phyloP scores from a whole-genome alignment of 2,888 invertebrate species.

The Lasius platythorax region DNA sequence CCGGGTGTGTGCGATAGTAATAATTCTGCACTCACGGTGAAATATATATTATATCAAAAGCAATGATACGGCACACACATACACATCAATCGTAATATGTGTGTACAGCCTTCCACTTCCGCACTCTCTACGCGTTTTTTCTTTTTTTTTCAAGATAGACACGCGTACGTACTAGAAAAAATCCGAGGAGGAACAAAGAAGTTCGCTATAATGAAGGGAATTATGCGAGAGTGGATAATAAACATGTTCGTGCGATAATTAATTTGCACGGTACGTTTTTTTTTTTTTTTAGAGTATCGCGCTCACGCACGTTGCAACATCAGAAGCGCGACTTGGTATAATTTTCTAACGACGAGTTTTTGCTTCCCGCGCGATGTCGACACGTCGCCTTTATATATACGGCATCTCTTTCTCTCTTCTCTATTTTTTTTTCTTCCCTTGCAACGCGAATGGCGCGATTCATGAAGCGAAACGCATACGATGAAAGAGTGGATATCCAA shows the following conservation, averaged over 20 bases:
- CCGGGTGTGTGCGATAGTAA: conserved; percentile 52
- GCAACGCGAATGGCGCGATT: conserved; percentile 27
- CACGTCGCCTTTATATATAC: conserved; percentile 11
- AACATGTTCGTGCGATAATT: conserved; percentile 20
- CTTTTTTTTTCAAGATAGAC: not conserved
- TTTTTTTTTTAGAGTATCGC: conserved; percentile 11
- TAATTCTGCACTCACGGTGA: conserved; percentile 20
- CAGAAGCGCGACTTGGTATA: conserved; percentile 5
- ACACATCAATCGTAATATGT: not conserved
- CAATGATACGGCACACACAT: conserved; percentile 38
- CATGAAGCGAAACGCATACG: conserved; percentile 43
- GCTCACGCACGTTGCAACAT: conserved; percentile 30
- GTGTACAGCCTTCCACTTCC: not conserved
- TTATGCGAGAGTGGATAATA: conserved; percentile 11
- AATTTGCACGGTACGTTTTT: conserved; percentile 18
- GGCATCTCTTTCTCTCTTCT: not conserved
- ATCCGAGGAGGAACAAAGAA: conserved; percentile 3
- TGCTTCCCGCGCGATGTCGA: conserved; percentile 41
- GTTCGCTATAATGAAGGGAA: conserved; percentile 3
- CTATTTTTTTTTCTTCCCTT: no score
- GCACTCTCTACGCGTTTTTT: not conserved
- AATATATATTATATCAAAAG: conserved; percentile 53
- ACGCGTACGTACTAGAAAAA: not conserved
- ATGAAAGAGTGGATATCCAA: conserved; percentile 31
- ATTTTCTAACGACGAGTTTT: conserved; percentile 41